Evolutionary conservation across 1,140 invertebrate genomes (phyloP).

Genomic region (Drosophila suzukii): DNA sequence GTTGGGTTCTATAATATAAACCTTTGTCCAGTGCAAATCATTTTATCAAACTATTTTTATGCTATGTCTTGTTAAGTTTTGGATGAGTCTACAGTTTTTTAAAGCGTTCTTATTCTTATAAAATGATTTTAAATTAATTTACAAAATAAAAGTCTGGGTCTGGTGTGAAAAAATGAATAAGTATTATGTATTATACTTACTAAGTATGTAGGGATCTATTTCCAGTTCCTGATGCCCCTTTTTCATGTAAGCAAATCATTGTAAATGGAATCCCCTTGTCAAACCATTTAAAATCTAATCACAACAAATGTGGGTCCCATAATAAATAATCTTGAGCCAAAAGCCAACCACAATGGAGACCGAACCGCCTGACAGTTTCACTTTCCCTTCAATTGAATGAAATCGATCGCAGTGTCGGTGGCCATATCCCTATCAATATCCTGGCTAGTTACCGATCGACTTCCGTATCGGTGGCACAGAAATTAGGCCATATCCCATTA

Average conservation of each 20-base stretch:
- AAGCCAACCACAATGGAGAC: background rate
- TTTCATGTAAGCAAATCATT: background rate
- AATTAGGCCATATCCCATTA: slow-evolving; percentile 43
- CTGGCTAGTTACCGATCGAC: slow-evolving; percentile 33
- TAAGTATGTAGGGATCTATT: no score
- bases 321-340: background rate
- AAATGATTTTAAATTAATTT: no score
- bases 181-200: no score
- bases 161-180: no score
- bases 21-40: no score
- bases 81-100: no score
- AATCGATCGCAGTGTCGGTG: slow-evolving; percentile 20
- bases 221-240: no score
- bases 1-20: background rate
- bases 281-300: background rate
- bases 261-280: background rate
- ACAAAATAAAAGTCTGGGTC: no score
- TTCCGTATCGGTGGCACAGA: slow-evolving; percentile 29
- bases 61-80: no score
- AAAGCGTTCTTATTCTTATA: no score
- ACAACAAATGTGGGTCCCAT: background rate
- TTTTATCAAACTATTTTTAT: no score
- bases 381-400: slow-evolving; percentile 23
- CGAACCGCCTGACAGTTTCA: slow-evolving; percentile 1
- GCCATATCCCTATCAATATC: slow-evolving; percentile 37